A percentile compares a stretch with the other conserved stretches of the same genome.
Evolutionary conservation across 2,113 vertebrate genomes (phyloP).

Genomic region (Ceratotherium simum): DNA sequence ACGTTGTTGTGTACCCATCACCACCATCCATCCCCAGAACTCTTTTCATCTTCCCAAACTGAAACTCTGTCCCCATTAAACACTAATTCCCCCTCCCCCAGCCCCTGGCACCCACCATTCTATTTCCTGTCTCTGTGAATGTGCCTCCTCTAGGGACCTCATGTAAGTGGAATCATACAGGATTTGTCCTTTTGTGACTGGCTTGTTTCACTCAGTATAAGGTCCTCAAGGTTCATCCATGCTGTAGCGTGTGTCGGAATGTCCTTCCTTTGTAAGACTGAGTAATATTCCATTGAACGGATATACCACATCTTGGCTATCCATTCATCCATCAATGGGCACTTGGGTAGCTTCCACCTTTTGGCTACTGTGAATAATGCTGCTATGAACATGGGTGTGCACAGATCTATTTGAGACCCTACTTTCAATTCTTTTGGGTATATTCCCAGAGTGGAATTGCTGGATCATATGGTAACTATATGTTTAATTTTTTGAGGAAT

Average conservation of each 20-base stretch:
- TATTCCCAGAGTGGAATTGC: rapidly evolving
- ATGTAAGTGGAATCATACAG: rapidly evolving
- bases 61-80: background rate
- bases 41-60: background rate
- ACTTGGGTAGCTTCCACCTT: background rate
- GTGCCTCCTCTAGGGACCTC: rapidly evolving
- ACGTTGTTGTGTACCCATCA: rapidly evolving
- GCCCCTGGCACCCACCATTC: rapidly evolving
- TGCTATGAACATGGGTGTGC: rapidly evolving
- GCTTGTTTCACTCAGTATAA: background rate
- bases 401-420: background rate
- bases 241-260: rapidly evolving
- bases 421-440: rapidly evolving
- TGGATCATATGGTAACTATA: rapidly evolving
- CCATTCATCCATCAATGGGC: rapidly evolving
- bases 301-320: rapidly evolving
- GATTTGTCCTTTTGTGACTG: background rate
- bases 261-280: background rate
- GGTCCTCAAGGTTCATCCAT: rapidly evolving
- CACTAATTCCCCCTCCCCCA: background rate
- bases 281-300: rapidly evolving
- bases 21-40: background rate
- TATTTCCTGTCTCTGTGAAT: rapidly evolving
- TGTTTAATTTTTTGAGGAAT: background rate
- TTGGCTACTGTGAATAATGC: background rate